Base-by-base conservation (phyloP, 2,888 invertebrate genomes). In the Andrena flavipes region DNA sequence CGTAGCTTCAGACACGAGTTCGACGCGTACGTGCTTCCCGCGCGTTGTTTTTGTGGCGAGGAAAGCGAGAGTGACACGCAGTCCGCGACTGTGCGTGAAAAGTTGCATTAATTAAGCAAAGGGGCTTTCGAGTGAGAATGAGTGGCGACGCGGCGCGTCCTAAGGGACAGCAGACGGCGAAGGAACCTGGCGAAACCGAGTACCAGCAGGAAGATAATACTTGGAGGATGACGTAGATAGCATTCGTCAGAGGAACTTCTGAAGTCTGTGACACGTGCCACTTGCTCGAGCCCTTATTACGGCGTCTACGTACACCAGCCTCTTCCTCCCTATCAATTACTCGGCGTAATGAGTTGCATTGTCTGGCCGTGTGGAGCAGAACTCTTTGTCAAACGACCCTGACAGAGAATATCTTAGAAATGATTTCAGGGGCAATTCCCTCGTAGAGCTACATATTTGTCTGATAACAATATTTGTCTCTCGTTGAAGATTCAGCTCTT, bases 91-190 rank as follows among this genome's bases (percentile, higher is more conserved):
- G 73, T 67, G 82, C 84, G 82, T 85, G 87, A 85, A 80, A 87
- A 90, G 88, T 89, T 90, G 88, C 90, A 90, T 91, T 92, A 91
- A 92, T 92, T 91, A 91, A 91, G 88, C 87, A 75, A 75, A 79
- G 75, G 64, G 59, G 62, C 71, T 64, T 73, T 68, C 74, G 62
- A 80, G 71, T 54, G 83, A 78, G 78, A 72, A 48, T 35, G 33
- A 76, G 54, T 56, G 75, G 23, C 29, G 72, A 63, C 65, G 51
- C 56, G 35, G 49, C 68, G 73, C 54, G 60, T 33, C 30, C 20
- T 48, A 64, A 70, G 63, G 75, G 78, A 76, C 51, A 35, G 56
- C 26, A 20, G 65, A 51, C 54, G 51, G 13, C 13, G 65, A 29
- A 29, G 48, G 62, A 7, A 7, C 7, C 62, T 42, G 64, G 35